Evolutionary conservation across 92 coral and sea anemone species (phyloP).

Genomic region (Actinernus sp.): DNA sequence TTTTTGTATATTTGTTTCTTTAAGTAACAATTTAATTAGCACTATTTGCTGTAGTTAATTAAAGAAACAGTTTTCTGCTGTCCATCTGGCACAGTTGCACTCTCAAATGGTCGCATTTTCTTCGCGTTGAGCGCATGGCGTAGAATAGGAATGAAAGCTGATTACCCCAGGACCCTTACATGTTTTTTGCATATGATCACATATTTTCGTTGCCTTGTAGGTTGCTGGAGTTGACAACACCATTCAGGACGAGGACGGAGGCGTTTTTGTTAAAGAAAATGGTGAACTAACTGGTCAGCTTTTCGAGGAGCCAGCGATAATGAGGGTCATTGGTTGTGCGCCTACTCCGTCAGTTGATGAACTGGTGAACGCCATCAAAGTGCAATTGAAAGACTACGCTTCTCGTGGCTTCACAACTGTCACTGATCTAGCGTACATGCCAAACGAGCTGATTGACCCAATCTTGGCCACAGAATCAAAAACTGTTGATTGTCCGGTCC

Average conservation of each 20-base stretch:
- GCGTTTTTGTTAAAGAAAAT: not conserved
- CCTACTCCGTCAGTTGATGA: not conserved
- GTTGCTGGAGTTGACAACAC: not conserved
- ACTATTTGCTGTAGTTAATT: no score
- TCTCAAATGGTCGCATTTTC: no score
- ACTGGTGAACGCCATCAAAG: not conserved
- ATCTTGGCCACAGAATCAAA: not conserved
- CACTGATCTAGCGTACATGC: conserved; percentile 11
- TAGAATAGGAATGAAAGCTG: no score
- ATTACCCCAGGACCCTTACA: no score
- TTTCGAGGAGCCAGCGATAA: not conserved
- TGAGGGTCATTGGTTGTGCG: not conserved
- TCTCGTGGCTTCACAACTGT: conserved; percentile 21
- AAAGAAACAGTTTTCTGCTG: no score
- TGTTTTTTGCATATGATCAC: no score
- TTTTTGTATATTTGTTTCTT: no score
- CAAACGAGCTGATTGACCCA: not conserved
- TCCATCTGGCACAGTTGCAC: no score
- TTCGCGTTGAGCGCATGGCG: no score
- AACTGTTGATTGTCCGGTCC: not conserved
- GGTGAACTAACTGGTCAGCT: not conserved
- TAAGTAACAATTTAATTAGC: no score
- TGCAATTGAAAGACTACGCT: conserved; percentile 17
- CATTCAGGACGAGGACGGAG: not conserved
- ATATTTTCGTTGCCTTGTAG: no score